Base-by-base conservation (phyloP, 2,797 vertebrate genomes). In the Poeciliopsis paucimaculata region DNA sequence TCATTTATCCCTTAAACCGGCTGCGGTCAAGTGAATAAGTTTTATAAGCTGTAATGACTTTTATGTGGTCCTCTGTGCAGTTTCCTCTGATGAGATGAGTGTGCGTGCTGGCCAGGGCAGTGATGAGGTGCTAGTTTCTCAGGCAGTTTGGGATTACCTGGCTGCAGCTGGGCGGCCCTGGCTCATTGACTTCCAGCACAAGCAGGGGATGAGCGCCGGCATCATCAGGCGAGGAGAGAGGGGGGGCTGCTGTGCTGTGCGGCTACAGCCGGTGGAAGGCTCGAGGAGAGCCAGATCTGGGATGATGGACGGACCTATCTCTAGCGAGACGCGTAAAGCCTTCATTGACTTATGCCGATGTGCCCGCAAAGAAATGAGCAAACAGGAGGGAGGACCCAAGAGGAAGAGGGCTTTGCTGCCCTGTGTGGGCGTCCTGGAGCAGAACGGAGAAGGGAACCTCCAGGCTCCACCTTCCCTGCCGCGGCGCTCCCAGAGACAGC, bases 101-200 rank as follows among this genome's bases (percentile, higher is more conserved):
- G 96, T 96, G 94, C 94, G 96, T 84, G 94, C 93, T 94, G 97
- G 95, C 95, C 96, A 95, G 94, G 95, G 97, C 92, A 97, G 97
- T 94, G 98, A 97, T 94, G 97, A 98, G 89, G 97, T 99, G 90
- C 96, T 98, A 84, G 97, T 99, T 90, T 97, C 97, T 80, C 98
- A 98, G 91, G 97, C 96, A 18, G 97, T 98, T 80, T 99, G 98
- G 98, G 98, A 99, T 95, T 98, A 98, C 95, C 93, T 99, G 94
- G 97, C 96, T 89, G 96, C 97, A 81, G 95, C 95, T 5, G 97
- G 97, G 87, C 96, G 96, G 76, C 96, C 97, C 89, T 97, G 97
- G 93, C 95, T 99, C 94, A 95, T 97, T 70, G 97, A 97, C 84
- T 97, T 99, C 89, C 96, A 97, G 94, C 96, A 96, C 91, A 97